Conservation (phyloP, 2,113 vertebrate genomes). For the Saccopteryx bilineata region DNA sequence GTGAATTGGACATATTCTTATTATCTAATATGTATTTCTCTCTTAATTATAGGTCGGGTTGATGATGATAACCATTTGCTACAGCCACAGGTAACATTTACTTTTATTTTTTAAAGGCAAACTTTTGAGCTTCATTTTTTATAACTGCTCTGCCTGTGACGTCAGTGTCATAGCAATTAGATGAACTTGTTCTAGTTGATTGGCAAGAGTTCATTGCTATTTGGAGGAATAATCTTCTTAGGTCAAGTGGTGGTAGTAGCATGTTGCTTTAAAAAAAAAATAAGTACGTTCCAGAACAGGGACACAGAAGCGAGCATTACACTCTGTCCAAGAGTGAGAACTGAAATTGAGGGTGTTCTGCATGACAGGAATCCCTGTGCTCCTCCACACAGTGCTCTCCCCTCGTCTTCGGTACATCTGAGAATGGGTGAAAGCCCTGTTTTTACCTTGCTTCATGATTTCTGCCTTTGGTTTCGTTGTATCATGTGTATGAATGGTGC, state of each 20-base stretch:
- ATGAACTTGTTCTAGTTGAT: background rate
- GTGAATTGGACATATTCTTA: background rate
- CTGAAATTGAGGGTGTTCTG: no score
- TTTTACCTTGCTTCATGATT: background rate
- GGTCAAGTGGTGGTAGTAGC: background rate
- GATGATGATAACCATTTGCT: constrained; percentile 86
- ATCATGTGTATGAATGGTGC: background rate
- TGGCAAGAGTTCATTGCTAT: background rate
- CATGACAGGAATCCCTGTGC: fast-evolving
- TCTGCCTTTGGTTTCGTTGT: background rate
- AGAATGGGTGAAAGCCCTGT: background rate
- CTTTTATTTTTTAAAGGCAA: constrained; percentile 2
- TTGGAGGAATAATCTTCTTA: constrained; percentile 11
- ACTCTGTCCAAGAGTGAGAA: background rate
- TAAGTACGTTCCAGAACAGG: background rate
- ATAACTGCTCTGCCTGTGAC: background rate
- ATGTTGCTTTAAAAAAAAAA: background rate
- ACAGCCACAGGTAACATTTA: constrained; percentile 87
- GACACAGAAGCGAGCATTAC: background rate
- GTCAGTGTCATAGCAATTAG: no score
- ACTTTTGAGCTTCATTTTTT: constrained; percentile 9
- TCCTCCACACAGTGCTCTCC: fast-evolving
- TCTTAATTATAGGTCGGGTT: constrained; percentile 85
- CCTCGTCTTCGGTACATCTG: background rate
- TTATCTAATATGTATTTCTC: constrained; percentile 57